Conservation (phyloP, 2,113 vertebrate genomes). For the Ascaphus truei region DNA sequence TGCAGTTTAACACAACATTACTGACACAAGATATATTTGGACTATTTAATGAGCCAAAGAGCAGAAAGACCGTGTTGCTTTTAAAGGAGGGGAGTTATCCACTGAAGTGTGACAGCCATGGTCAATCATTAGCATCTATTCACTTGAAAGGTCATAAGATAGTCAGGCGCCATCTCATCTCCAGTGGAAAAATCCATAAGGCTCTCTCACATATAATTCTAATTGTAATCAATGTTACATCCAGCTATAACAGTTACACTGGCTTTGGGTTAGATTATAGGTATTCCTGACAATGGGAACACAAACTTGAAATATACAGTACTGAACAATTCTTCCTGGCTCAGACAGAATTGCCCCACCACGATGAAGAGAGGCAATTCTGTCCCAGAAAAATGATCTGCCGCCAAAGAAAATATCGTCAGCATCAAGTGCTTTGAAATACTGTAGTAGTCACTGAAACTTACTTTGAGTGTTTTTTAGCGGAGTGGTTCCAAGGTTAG, state of each 20-base stretch:
- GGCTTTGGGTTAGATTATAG: background rate
- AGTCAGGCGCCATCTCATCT: background rate
- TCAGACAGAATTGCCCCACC: background rate
- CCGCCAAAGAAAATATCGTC: background rate
- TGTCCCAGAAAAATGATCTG: background rate
- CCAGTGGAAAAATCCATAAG: background rate
- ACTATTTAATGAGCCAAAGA: background rate
- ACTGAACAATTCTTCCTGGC: background rate
- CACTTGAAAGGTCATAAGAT: too few species aligned
- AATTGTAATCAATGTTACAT: background rate
- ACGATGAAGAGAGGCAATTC: too few species aligned
- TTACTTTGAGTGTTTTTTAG: conserved; percentile 35
- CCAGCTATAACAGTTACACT: background rate
- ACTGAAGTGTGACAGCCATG: background rate
- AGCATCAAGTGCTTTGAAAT: background rate
- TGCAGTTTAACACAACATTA: too few species aligned
- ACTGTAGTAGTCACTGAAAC: background rate
- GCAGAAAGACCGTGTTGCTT: background rate
- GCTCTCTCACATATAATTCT: background rate
- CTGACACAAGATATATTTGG: too few species aligned
- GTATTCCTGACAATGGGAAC: background rate
- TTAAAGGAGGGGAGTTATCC: background rate
- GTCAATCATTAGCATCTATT: too few species aligned
- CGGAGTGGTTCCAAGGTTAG: conserved; percentile 24
- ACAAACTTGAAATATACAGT: background rate